Evolutionary conservation across 2,888 invertebrate species (phyloP), one percentile per base, ranked within the genome.

Genomic region (Hesperia comma): DNA sequence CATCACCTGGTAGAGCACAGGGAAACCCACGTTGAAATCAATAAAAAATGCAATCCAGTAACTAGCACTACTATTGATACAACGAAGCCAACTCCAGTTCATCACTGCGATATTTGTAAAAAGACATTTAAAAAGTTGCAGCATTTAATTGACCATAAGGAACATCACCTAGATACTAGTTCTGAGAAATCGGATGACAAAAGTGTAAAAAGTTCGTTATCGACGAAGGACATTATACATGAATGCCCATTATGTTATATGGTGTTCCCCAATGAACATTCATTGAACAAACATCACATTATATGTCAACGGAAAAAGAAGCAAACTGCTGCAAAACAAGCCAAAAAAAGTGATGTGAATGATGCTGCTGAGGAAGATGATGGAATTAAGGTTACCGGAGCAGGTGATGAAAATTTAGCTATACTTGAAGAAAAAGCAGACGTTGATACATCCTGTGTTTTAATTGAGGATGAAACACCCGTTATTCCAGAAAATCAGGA

Each of bases 201-300:
- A 74, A 90, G 88, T 74, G 85, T 86, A 1, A 87, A 90, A 68
- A 90, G 90, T 73, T 81, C 86, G 0, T 73, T 92, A 33, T 90
- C 91, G 1, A 88, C 93, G 14, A 91, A 83, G 77, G 93, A 93
- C 67, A 93, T 93, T 60, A 93, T 93, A 74, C 93, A 93, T 60
- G 93, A 93, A 77, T 93, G 93, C 74, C 85, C 92, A 41, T 83
- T 91, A 15, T 93, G 93, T 72, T 93, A 93, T 71, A 93, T 93
- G 93, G 93, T 93, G 1, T 93, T 93, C 74, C 93, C 93, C 10
- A 93, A 93, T 70, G 93, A 92, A 67, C 92, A 92, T 76, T 92
- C 93, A 0, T 74, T 93, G 10, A 92, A 82, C 63, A 93, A 92
- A 73, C 93, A 93, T 67, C 82, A 85, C 0, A 74, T 84, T 6